These are phyloP conservation scores for Chroicocephalus ridibundus DNA, from an alignment of 2,113 vertebrate genomes.

Conservation along the genomic window DNA sequence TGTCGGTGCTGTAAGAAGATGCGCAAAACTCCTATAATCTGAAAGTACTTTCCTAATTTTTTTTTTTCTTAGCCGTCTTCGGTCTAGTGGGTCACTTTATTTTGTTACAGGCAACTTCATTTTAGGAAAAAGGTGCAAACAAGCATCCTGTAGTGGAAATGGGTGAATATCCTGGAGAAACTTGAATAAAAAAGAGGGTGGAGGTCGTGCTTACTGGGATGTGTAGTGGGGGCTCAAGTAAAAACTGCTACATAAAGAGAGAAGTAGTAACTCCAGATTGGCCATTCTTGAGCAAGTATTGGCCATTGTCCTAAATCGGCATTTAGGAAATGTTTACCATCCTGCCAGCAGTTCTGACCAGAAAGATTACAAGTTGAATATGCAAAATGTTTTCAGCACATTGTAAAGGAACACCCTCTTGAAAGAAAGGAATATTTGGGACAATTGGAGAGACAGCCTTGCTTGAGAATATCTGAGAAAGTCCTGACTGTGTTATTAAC, in stretches of 20 bases:
- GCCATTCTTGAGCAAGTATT: neutral
- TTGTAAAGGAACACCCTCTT: neutral
- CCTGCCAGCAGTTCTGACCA: neutral
- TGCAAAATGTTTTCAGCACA: neutral
- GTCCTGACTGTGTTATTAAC: neutral
- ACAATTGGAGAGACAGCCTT: neutral
- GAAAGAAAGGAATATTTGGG: neutral
- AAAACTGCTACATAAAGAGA: neutral
- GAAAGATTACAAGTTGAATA: neutral
- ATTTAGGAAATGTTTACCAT: neutral
- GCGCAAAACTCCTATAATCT: neutral
- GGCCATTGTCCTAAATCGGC: neutral
- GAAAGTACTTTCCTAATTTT: neutral
- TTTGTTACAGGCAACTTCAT: neutral
- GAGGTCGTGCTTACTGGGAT: neutral
- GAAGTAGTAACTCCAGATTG: neutral
- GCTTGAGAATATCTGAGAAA: neutral
- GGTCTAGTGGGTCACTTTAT: neutral
- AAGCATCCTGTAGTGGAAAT: neutral
- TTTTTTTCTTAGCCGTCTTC: rapidly evolving
- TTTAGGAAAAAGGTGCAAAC: neutral
- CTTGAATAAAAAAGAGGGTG: neutral
- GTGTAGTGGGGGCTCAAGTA: neutral
- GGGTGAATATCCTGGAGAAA: neutral
- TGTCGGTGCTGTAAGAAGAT: neutral